These are phyloP conservation scores for Brachionus calyciflorus DNA, from an alignment of 1,140 invertebrate species.

Conservation along the genomic window DNA sequence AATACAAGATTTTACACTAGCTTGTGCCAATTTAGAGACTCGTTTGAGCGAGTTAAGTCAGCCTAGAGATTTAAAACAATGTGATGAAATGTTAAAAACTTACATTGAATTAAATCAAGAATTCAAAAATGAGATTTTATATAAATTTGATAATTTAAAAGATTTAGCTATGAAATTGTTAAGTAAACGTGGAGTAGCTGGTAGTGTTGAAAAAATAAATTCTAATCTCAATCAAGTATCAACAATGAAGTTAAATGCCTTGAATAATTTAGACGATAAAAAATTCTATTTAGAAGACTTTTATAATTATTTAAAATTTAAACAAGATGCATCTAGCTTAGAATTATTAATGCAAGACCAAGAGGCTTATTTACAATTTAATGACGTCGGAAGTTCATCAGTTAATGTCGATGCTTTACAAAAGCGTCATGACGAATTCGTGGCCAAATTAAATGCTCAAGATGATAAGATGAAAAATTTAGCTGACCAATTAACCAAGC, in stretches of 20 bases:
- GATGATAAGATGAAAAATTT: slow-evolving; percentile 85
- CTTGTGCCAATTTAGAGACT: slow-evolving; percentile 70
- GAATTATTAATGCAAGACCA: slow-evolving; percentile 90
- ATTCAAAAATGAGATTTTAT: slow-evolving; percentile 72
- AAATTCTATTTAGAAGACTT: slow-evolving; percentile 1
- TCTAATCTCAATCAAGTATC: slow-evolving; percentile 73
- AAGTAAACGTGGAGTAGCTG: slow-evolving; percentile 58
- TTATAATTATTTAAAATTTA: slow-evolving; percentile 37
- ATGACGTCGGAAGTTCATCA: slow-evolving; percentile 78
- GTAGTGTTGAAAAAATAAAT: slow-evolving; percentile 62
- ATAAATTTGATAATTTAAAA: slow-evolving; percentile 63
- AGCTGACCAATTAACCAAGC: slow-evolving; percentile 72
- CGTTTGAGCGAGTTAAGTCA: slow-evolving; percentile 69
- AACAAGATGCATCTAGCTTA: slow-evolving; percentile 84
- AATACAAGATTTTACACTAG: not conserved
- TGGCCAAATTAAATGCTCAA: slow-evolving; percentile 85
- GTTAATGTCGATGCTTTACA: slow-evolving; percentile 89
- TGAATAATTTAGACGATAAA: not conserved
- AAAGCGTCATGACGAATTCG: slow-evolving; percentile 90
- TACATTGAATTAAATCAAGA: slow-evolving; percentile 87
- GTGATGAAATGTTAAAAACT: slow-evolving; percentile 82
- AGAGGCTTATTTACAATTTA: slow-evolving; percentile 84
- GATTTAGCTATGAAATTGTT: slow-evolving; percentile 62
- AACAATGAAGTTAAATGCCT: slow-evolving; percentile 66
- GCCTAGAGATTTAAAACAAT: slow-evolving; percentile 62